A percentile compares a stretch with the other conserved stretches of the same genome.
Evolutionary conservation across 2,113 vertebrate genomes (phyloP).

Genomic region (Tenrec ecaudatus): DNA sequence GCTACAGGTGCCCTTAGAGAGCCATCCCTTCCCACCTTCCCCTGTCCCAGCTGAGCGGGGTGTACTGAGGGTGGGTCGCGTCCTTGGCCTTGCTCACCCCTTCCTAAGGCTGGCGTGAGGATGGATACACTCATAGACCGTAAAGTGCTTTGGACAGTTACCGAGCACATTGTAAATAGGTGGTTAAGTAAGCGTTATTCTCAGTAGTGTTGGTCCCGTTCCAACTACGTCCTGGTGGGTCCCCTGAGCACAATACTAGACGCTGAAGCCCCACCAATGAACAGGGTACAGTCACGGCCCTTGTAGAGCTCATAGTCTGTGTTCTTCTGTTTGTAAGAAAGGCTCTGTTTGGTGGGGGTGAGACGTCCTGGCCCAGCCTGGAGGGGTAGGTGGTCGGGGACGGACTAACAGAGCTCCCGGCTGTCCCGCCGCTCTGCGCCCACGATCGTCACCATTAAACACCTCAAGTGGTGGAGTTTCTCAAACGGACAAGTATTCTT

Average conservation of each 20-base stretch:
- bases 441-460: too few species aligned
- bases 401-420: not conserved
- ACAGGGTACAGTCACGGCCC: not conserved
- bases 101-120: not conserved
- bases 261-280: not conserved
- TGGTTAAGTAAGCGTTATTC: not conserved
- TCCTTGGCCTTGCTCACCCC: not conserved
- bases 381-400: not conserved
- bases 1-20: conserved; percentile 90
- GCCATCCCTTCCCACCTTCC: not conserved
- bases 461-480: too few species aligned
- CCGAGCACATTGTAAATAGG: not conserved
- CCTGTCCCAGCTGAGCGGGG: not conserved
- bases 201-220: not conserved
- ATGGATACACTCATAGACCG: not conserved
- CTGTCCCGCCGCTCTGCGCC: not conserved
- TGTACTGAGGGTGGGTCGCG: not conserved
- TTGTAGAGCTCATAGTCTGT: not conserved
- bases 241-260: not conserved
- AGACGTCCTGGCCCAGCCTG: not conserved
- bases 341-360: not conserved
- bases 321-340: not conserved
- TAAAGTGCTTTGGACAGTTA: not conserved
- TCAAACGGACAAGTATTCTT: too few species aligned
- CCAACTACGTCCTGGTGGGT: too few species aligned